Conservation (phyloP, 2,113 vertebrate genomes). For the Hypanus sabinus region DNA sequence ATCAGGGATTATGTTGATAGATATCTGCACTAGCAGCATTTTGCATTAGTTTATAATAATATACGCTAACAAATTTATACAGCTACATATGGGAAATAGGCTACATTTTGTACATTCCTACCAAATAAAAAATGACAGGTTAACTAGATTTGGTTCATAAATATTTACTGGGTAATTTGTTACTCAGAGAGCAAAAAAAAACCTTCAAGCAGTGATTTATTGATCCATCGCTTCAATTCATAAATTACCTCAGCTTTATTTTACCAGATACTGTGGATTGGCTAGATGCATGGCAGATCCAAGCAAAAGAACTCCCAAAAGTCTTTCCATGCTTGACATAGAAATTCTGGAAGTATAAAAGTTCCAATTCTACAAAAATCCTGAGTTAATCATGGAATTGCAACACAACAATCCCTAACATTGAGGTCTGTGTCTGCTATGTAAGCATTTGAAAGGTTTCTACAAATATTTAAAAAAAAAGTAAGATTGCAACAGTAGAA, state of each 20-base stretch:
- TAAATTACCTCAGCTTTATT: slow-evolving; percentile 9
- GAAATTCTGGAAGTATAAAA: slow-evolving; percentile 22
- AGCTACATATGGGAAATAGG: background rate
- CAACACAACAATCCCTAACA: background rate
- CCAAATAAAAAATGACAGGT: background rate
- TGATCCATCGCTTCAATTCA: background rate
- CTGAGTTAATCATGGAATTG: slow-evolving; percentile 25
- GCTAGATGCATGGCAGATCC: slow-evolving; percentile 20
- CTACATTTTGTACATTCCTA: background rate
- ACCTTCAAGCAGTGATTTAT: background rate
- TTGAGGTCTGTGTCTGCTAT: background rate
- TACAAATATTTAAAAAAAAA: background rate
- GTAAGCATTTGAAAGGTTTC: background rate
- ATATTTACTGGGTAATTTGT: slow-evolving; percentile 30
- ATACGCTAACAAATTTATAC: background rate
- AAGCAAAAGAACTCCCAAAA: slow-evolving; percentile 7
- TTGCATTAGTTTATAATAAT: background rate
- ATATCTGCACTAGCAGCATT: background rate
- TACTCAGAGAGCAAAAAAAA: slow-evolving; percentile 7
- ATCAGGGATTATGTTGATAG: background rate
- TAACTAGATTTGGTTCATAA: background rate
- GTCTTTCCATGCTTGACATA: background rate
- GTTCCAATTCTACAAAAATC: slow-evolving; percentile 33
- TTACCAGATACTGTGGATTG: background rate
- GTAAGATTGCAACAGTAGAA: background rate